Base-by-base conservation (phyloP, 2,888 invertebrate genomes). In the Harpalus rubripes region DNA sequence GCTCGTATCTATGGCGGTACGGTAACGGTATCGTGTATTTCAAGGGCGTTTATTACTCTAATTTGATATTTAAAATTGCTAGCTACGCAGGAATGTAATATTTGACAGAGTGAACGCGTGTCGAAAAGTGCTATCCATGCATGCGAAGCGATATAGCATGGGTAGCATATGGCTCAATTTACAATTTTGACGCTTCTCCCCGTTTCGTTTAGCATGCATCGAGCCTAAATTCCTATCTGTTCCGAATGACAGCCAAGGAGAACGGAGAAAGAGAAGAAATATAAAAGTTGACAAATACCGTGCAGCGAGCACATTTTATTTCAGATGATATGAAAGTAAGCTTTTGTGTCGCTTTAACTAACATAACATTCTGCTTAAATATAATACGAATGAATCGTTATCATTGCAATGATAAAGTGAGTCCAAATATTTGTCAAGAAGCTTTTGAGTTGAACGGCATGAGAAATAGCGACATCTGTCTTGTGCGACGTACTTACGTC, bases 401-500 rank as follows among this genome's bases (percentile, higher is more conserved):
- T 84, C 65, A 84, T 59, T 78, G 84, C 65, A 78, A 84, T 76
- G 78, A 84, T 84, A 84, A 84, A 84, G 78, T 84, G 84, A 78
- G 65, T 84, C 84, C 84, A 84, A 84, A 84, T 84, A 84, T 84
- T 84, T 84, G 84, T 84, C 84, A 84, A 78, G 78, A 84, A 84
- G 84, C 84, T 84, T 78, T 84, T 78, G 81, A 72, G 84, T 74
- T 78, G 65, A 84, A 78, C 84, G 84, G 78, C 61, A 84, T 78
- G 78, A 84, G 78, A 84, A 84, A 84, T 84, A 78, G 82, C 59
- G 41, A 82, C 63, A 84, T 84, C 84, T 84, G 78, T 84, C 84
- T 84, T 84, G 52, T 72, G 63, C 61, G 84, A 84, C 78, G 65
- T 76, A 74, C 16, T 74, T 44, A 84, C 78, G 74, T 78, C 44